Evolutionary conservation across 2,797 vertebrate genomes (phyloP).

Genomic region (Typhlichthys subterraneus): DNA sequence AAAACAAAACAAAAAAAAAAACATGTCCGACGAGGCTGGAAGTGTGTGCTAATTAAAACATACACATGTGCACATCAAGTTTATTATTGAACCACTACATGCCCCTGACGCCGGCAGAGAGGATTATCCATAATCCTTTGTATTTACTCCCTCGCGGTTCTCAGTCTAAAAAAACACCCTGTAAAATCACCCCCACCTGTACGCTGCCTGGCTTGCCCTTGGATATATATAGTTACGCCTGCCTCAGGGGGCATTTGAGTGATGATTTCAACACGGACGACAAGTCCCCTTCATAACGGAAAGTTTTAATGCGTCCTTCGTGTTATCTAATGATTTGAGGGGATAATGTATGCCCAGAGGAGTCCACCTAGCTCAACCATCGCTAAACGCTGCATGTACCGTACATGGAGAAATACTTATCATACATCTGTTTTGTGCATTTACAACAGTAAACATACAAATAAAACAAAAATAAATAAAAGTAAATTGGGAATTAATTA

Average conservation of each 20-base stretch:
- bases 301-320: slow-evolving; percentile 5
- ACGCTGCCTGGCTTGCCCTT: slow-evolving; percentile 27
- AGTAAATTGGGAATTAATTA: slow-evolving; percentile 37
- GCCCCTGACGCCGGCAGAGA: slow-evolving; percentile 43
- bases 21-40: slow-evolving; percentile 3
- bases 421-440: slow-evolving; percentile 31
- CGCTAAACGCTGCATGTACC: not conserved
- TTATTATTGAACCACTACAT: slow-evolving; percentile 44
- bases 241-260: slow-evolving; percentile 19
- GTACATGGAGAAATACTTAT: slow-evolving; percentile 7
- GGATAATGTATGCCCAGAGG: not conserved
- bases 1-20: too few relatives aligned
- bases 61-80: slow-evolving; percentile 32
- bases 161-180: slow-evolving; percentile 49
- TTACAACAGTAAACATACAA: slow-evolving; percentile 51
- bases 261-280: slow-evolving; percentile 17
- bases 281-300: not conserved
- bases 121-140: slow-evolving; percentile 64
- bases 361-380: not conserved
- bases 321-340: slow-evolving; percentile 17
- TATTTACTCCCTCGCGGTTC: slow-evolving; percentile 50
- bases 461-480: slow-evolving; percentile 54
- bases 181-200: slow-evolving; percentile 41
- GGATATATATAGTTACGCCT: slow-evolving; percentile 52
- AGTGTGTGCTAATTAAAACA: slow-evolving; percentile 6